Evolutionary conservation across 1,140 invertebrate species (phyloP).

Genomic region (Drosophila truncata): DNA sequence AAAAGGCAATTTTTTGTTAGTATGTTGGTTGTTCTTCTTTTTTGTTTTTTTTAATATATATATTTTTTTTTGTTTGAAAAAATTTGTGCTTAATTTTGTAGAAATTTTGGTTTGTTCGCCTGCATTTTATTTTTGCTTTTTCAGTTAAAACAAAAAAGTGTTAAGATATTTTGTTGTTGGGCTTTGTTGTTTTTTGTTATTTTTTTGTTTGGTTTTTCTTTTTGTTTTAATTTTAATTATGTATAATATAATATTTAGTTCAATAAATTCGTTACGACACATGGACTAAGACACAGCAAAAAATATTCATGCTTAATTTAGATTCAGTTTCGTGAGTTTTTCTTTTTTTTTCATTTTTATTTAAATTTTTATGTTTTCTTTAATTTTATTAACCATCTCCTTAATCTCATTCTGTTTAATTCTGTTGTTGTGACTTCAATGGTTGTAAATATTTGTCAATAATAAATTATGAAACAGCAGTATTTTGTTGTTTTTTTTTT

Average conservation of each 20-base stretch:
- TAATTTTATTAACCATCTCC: conserved; percentile 1
- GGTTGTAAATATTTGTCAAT: conserved; percentile 72
- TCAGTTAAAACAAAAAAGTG: conserved; percentile 41
- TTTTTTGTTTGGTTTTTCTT: not conserved
- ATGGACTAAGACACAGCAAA: conserved; percentile 83
- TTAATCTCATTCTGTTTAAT: not conserved
- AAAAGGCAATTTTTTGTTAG: conserved; percentile 77
- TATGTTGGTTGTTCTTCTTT: conserved; percentile 28
- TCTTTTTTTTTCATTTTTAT: conserved; percentile 13
- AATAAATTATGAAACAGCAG: conserved; percentile 72
- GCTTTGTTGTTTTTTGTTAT: conserved; percentile 15
- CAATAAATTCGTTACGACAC: conserved; percentile 83
- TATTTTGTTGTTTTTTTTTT: conserved; percentile 15
- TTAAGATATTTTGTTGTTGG: conserved; percentile 30
- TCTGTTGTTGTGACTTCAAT: conserved; percentile 42
- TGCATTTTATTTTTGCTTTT: conserved; percentile 31
- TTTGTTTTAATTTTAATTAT: conserved; percentile 49
- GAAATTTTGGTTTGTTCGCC: conserved; percentile 62
- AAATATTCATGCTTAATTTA: conserved; percentile 84
- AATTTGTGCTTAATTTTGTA: conserved; percentile 80
- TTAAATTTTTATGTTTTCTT: conserved; percentile 1
- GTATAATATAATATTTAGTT: conserved; percentile 67
- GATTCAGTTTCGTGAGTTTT: conserved; percentile 55
- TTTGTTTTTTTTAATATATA: conserved; percentile 20
- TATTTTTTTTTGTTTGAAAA: conserved; percentile 63